These are phyloP conservation scores for Lethenteron reissneri DNA, from an alignment of 2,113 vertebrate species.

Conservation along the genomic window DNA sequence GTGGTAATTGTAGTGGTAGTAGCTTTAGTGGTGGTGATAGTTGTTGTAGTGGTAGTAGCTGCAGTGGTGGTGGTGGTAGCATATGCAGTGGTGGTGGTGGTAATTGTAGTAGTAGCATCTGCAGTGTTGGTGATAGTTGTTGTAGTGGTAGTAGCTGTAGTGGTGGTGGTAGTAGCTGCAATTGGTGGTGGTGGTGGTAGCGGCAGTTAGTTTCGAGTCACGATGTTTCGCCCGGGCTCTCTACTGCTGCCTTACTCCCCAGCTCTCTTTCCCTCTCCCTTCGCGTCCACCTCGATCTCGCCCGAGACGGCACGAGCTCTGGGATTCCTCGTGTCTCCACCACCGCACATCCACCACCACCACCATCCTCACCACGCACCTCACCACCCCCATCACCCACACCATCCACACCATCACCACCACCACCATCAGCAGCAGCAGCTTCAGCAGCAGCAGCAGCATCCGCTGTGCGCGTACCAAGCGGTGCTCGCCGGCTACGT, in stretches of 20 bases:
- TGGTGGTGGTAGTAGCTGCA: too few species aligned
- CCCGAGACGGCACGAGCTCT: too few species aligned
- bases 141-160: too few species aligned
- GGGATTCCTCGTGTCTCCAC: not conserved
- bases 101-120: too few species aligned
- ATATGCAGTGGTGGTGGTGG: too few species aligned
- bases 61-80: too few species aligned
- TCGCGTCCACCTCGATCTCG: too few species aligned
- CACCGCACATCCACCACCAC: not conserved
- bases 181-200: too few species aligned
- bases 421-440: not conserved
- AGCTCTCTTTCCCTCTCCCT: not conserved
- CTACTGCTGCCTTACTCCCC: not conserved
- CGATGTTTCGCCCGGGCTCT: not conserved
- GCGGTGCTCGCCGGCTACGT: constrained; percentile 32
- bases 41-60: too few species aligned
- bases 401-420: not conserved
- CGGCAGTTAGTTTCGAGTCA: not conserved
- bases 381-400: not conserved
- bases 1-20: too few species aligned
- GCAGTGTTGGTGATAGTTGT: too few species aligned
- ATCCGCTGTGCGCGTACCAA: constrained; percentile 14
- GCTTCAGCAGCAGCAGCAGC: not conserved
- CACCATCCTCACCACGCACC: not conserved
- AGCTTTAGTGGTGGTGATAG: too few species aligned